Evolutionary conservation across 2,888 invertebrate species (phyloP), one percentile per base, ranked within the genome.

Genomic region (Iphiclides podalirius): DNA sequence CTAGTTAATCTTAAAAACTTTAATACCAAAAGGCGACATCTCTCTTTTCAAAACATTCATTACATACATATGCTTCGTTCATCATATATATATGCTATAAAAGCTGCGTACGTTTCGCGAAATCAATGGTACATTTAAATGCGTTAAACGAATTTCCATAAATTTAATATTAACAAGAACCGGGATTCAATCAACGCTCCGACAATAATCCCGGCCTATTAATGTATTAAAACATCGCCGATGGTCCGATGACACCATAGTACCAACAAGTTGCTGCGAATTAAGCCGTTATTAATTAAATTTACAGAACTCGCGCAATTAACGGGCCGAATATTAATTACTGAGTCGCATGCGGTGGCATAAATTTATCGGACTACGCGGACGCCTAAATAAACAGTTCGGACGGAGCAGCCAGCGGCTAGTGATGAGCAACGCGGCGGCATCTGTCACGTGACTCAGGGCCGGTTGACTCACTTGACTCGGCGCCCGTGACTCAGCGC

Each of bases 391-490:
- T 45, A 50, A 50, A 50, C 43, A 40, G 40, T 15, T 44, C 35
- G 16, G 33, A 35, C 13, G 15, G 31, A 12, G 31, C 14, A 41
- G 34, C 16, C 31, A 35, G 33, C 23, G 38, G 42, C 23, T 2
- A n/a, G 36, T 62, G 52, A 64, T 60, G 59, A 53, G 59, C 72
- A 64, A 70, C 37, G 20, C 23, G 47, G 35, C n/a, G n/a, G 20
- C 3, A 20, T 4, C 20, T 20, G 67, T 66, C 62, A 69, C 63
- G 66, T 80, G 80, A 79, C 75, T 79, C 81, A 79, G 64, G 8
- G 12, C 8, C 72, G 69, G 73, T 76, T 59, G 60, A 67, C 59
- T 60, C 70, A 59, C 67, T 65, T 76, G 78, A 78, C 65, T 79
- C 76, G 75, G 63, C 63, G 58, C 36, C 54, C 14, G 17, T 48